Base-by-base conservation (phyloP, 1,140 invertebrate genomes). In the Danaus plexippus region DNA sequence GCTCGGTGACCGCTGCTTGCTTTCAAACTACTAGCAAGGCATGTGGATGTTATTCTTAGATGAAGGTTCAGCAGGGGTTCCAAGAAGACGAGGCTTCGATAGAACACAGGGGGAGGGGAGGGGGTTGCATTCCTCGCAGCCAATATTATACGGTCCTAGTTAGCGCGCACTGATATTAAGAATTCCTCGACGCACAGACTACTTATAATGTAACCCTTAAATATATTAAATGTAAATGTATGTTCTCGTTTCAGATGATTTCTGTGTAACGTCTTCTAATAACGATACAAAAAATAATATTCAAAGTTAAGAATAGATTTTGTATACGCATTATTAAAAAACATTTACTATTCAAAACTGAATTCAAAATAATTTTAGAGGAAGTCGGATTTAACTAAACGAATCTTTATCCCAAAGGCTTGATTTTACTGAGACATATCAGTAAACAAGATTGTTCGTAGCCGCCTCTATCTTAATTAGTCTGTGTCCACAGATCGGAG, bases 121-220 rank as follows among this genome's bases (percentile, higher is more conserved):
- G 60, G 46, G 51, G 52, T 51, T 66, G 70, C 63, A 69, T 71
- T 67, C 71, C 69, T 61, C 65, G 69, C 69, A 58, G 71, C 73
- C 80, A 76, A 77, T 83, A 80, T 83, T 80, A 83, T 82, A 85
- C 82, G 78, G 69, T 61, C 79, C 75, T 85, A 85, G 82, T 85
- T 85, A 85, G 80, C 82, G 80, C 80, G 74, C 80, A 77, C 76
- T 82, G 82, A 85, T 85, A 83, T 83, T 85, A 85, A 83, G 82
- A 85, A 85, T 85, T 85, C 82, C 82, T 76, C 71, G 61, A 54
- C 15, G 56, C 66, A 73, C 58, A 84, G 80, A 78, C 63, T 65
- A 58, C 44, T 55, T 52, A 43, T 48, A 11, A 44, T 41, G 32
- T 32, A 32, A 32, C 22, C 22, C 22, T 32, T 32, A 32, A 32